These are phyloP conservation scores for Euzetes globulus DNA, from an alignment of 2,888 invertebrate species.

Conservation along the genomic window DNA sequence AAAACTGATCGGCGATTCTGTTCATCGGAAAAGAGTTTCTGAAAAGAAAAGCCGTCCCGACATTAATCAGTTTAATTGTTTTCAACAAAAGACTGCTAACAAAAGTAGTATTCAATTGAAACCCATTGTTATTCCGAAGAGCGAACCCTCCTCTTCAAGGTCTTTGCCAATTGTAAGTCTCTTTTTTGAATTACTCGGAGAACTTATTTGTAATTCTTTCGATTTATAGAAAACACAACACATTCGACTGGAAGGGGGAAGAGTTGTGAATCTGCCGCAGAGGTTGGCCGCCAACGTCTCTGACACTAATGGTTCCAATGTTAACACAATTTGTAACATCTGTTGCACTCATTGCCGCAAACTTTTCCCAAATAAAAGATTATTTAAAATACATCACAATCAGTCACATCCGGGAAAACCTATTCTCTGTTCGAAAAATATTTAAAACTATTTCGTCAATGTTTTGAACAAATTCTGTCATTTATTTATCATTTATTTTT, in stretches of 20 bases:
- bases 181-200: background rate
- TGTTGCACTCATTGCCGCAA: background rate
- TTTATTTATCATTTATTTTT: too few species aligned
- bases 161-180: background rate
- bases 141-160: background rate
- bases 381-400: background rate
- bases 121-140: background rate
- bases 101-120: background rate
- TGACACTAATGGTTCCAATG: background rate
- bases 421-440: background rate
- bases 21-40: constrained; percentile 7
- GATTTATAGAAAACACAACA: background rate
- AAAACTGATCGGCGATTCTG: constrained; percentile 26
- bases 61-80: background rate
- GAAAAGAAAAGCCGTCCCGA: constrained; percentile 24
- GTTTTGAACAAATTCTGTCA: too few species aligned
- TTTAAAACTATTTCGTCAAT: too few species aligned
- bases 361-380: background rate
- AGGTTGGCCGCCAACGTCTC: background rate
- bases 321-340: background rate
- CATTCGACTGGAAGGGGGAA: constrained; percentile 31
- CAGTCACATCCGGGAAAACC: background rate
- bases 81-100: background rate
- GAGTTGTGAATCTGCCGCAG: constrained; percentile 32
- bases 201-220: background rate